phyloP scores from a whole-genome alignment of 2,797 vertebrate genomes.

The Dicrostonyx torquatus region DNA sequence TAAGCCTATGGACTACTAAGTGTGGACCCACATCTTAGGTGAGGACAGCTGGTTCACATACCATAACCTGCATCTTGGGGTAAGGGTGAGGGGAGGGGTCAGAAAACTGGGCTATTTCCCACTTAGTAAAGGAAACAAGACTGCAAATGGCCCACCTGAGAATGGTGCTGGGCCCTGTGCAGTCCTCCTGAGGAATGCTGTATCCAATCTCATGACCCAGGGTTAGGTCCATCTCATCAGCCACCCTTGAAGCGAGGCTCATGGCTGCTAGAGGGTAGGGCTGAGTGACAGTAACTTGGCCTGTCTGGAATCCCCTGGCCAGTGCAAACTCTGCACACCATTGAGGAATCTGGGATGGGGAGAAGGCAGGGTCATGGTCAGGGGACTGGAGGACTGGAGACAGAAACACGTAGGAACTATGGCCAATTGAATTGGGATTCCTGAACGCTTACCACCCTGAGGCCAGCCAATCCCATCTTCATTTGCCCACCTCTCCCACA shows the following conservation, averaged over 20 bases:
- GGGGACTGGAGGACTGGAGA: accelerated
- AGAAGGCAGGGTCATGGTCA: neutral
- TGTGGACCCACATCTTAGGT: neutral
- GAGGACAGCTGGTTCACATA: neutral
- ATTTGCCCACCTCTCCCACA: neutral
- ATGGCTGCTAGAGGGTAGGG: constrained; percentile 91
- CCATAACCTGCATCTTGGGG: neutral
- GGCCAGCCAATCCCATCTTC: neutral
- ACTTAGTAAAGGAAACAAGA: neutral
- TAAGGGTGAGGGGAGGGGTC: neutral
- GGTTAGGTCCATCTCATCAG: constrained; percentile 98
- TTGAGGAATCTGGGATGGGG: constrained; percentile 91
- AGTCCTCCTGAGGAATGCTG: constrained; percentile 94
- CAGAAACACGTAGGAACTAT: neutral
- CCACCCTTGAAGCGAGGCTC: constrained; percentile 93
- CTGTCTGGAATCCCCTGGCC: constrained; percentile 91
- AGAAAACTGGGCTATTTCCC: neutral
- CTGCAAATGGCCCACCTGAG: constrained; percentile 89
- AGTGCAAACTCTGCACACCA: constrained; percentile 97
- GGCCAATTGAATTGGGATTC: neutral
- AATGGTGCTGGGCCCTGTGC: constrained; percentile 93
- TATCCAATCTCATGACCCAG: constrained; percentile 97
- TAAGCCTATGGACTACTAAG: neutral
- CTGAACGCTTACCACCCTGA: accelerated
- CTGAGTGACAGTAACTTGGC: constrained; percentile 93